phyloP scores from a whole-genome alignment of 30 jellyfish, hydroid and myxozoan species.

The Cassiopea xamachana region DNA sequence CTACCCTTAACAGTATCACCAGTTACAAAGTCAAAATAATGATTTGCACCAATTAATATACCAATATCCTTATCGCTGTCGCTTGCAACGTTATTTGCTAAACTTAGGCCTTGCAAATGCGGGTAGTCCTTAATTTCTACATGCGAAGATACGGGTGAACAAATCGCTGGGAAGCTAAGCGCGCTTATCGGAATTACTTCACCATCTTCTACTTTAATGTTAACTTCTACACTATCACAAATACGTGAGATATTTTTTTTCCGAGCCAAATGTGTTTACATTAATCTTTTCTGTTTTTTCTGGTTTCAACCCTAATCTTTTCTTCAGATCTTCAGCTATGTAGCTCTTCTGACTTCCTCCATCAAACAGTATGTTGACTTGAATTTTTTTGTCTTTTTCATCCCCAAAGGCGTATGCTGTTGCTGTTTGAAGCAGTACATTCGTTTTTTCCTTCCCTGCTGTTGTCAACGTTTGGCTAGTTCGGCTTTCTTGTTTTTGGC shows the following conservation, averaged over 20 bases:
- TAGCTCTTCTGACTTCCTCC: constrained; percentile 3
- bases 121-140: constrained; percentile 4
- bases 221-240: constrained; percentile 15
- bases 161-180: constrained; percentile 27
- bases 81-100: constrained; percentile 18
- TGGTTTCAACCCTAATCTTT: neutral
- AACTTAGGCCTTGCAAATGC: constrained; percentile 2
- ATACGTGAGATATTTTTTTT: neutral
- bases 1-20: constrained; percentile 59
- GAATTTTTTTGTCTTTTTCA: neutral
- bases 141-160: constrained; percentile 21
- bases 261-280: constrained; percentile 24
- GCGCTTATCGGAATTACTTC: constrained; percentile 11
- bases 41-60: constrained; percentile 38
- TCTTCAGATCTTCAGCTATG: constrained; percentile 1
- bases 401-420: constrained; percentile 30
- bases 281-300: constrained; percentile 22
- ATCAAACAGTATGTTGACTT: constrained; percentile 8
- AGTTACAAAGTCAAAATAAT: constrained; percentile 29
- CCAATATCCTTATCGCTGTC: constrained; percentile 21
- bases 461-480: neutral
- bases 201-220: constrained; percentile 3
- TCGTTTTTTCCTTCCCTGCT: constrained; percentile 16
- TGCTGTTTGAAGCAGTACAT: constrained; percentile 35
- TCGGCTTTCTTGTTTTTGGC: neutral